A percentile compares a stretch with the other conserved stretches of the same genome.
Conservation (phyloP, 2,113 vertebrate genomes). For the Corydoras sp. region DNA sequence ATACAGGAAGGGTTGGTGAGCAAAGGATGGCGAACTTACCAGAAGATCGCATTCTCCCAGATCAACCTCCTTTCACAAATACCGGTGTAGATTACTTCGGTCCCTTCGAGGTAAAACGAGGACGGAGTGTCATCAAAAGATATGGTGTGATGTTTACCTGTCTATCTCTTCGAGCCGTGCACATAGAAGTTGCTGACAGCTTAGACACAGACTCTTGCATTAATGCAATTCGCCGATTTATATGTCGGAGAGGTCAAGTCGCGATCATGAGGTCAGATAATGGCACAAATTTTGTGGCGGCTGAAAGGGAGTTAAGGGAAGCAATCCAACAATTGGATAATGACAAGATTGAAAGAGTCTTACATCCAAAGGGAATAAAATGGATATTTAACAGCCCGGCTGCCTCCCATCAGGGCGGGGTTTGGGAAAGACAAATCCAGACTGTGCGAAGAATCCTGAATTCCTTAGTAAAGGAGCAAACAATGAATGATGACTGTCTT, state of each 20-base stretch:
- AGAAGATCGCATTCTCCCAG: neutral
- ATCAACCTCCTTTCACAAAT: constrained; percentile 12
- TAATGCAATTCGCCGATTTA: constrained; percentile 17
- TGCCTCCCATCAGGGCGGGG: constrained; percentile 19
- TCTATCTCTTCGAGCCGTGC: neutral
- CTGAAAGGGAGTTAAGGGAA: constrained; percentile 3
- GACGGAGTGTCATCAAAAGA: neutral
- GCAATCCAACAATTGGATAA: too few species aligned
- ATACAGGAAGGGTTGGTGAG: neutral
- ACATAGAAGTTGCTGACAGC: neutral
- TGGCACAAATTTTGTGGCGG: constrained; percentile 18
- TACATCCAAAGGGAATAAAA: neutral
- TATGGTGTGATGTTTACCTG: neutral
- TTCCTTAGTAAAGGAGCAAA: neutral
- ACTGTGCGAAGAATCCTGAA: neutral
- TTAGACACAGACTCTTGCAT: constrained; percentile 16
- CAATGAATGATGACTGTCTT: constrained; percentile 2
- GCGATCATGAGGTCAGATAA: constrained; percentile 24
- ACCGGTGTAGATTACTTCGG: constrained; percentile 11
- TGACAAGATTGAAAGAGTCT: neutral
- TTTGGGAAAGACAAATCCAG: constrained; percentile 16
- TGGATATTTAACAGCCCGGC: constrained; percentile 2
- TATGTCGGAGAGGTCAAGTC: constrained; percentile 22
- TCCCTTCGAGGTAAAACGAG: neutral
- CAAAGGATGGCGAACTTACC: constrained; percentile 22